These are phyloP conservation scores for Nymphalis c-album DNA, from an alignment of 2,888 invertebrate species.

Conservation along the genomic window DNA sequence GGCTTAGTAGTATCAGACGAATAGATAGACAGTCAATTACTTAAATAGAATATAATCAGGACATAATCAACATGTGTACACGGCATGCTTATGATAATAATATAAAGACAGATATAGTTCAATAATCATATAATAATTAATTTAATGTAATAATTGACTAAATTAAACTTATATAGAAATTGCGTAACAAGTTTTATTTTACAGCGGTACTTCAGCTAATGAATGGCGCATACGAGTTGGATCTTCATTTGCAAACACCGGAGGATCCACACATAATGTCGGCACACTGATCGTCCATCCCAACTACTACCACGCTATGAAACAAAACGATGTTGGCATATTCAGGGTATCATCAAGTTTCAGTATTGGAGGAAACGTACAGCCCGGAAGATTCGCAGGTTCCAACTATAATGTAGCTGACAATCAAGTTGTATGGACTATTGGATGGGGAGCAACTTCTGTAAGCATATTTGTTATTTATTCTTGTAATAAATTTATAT, in stretches of 20 bases:
- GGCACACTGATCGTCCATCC: slow-evolving; percentile 43
- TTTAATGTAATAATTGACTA: too few relatives aligned
- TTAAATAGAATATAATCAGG: too few relatives aligned
- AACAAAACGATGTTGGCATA: slow-evolving; percentile 53
- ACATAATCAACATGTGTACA: too few relatives aligned
- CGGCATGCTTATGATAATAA: too few relatives aligned
- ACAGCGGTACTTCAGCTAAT: not conserved
- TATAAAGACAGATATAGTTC: too few relatives aligned
- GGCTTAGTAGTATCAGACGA: too few relatives aligned
- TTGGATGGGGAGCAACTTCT: slow-evolving; percentile 52
- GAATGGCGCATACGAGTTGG: slow-evolving; percentile 45
- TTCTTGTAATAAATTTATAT: too few relatives aligned
- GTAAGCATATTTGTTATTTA: slow-evolving; percentile 21
- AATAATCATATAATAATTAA: too few relatives aligned
- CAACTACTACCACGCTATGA: slow-evolving; percentile 39
- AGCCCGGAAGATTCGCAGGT: slow-evolving; percentile 48
- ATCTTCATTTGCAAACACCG: slow-evolving; percentile 47
- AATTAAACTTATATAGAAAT: too few relatives aligned
- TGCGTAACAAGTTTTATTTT: not conserved
- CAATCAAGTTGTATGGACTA: slow-evolving; percentile 50
- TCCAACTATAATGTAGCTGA: slow-evolving; percentile 49
- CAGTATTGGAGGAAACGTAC: slow-evolving; percentile 38
- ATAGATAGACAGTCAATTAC: too few relatives aligned
- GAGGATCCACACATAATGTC: slow-evolving; percentile 37
- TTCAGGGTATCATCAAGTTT: slow-evolving; percentile 41